These are phyloP conservation scores for Paradoxurus hermaphroditus DNA, from an alignment of 2,113 vertebrate genomes.

Conservation along the genomic window DNA sequence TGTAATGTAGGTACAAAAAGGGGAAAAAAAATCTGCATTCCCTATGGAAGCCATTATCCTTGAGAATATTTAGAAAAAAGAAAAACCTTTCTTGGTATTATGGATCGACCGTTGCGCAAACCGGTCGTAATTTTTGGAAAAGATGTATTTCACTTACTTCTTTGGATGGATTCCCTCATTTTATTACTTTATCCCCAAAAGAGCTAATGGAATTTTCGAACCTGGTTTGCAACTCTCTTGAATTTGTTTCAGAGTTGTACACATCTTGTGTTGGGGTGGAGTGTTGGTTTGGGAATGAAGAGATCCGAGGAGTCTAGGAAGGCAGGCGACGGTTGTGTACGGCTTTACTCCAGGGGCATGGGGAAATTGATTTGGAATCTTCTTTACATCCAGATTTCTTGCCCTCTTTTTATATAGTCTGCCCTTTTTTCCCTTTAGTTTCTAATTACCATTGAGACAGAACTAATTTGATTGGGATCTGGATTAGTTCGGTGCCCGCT, in stretches of 20 bases:
- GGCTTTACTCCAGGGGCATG: background rate
- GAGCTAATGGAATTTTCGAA: background rate
- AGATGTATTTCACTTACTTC: background rate
- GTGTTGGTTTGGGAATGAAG: background rate
- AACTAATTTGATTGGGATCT: conserved; percentile 41
- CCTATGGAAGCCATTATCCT: conserved; percentile 64
- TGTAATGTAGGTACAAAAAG: conserved; percentile 1
- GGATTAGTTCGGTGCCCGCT: conserved; percentile 8
- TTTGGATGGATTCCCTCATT: background rate
- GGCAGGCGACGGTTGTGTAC: background rate
- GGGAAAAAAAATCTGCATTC: background rate
- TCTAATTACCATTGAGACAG: conserved; percentile 12
- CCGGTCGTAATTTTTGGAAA: conserved; percentile 4
- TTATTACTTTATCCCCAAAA: background rate
- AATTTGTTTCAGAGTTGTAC: conserved; percentile 51
- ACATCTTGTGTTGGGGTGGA: conserved; percentile 7
- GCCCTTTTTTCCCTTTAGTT: background rate
- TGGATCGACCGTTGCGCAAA: background rate
- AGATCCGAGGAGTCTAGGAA: background rate
- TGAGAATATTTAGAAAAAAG: background rate
- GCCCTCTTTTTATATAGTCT: background rate
- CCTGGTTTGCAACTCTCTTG: conserved; percentile 17
- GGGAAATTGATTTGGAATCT: conserved; percentile 26
- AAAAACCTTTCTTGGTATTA: background rate
- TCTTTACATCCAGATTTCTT: background rate